Evolutionary conservation across 2,797 vertebrate species (phyloP), one percentile per base, ranked within the genome.

Genomic region (Halcyon badia): DNA sequence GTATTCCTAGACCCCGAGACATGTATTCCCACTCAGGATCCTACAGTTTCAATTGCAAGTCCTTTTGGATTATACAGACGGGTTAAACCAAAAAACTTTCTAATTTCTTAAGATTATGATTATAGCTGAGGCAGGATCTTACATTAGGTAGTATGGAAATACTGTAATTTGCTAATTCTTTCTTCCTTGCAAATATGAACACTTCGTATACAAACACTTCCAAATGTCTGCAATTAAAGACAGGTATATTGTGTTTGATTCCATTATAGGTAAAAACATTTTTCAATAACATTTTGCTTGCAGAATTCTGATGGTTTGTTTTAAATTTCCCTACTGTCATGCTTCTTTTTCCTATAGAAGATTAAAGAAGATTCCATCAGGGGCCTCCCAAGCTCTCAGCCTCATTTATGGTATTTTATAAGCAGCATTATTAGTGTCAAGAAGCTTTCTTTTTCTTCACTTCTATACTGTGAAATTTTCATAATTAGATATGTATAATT

Each of bases 401-500:
- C 28, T 87, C 54, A 72, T 81, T 95, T 73, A 88, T 78, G 65
- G 42, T 28, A 25, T 42, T 61, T 97, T 93, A 83, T 73, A 90
- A 94, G 35, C 35, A 87, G 15, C 13, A 48, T 87, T 94, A 91
- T 88, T 94, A 94, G 25, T 7, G 4, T 65, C 75, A 68, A 64
- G 73, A 91, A 81, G 26, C 82, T 65, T 94, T 48, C 24, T 8
- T 71, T 83, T 92, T 87, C 83, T 78, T 8, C 56, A 70, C n/a
- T 95, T 96, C 68, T 75, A 17, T 80, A 94, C 84, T 70, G 88
- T 89, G 58, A 72, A 95, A 88, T 94, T 81, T 94, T 97, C 52
- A 76, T 96, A 97, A 97, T 97, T 97, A 94, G 60, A 61, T 96
- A 73, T 78, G 33, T 95, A 61, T 97, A 97, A 98, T 97, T 97